Evolutionary conservation across 2,888 invertebrate species (phyloP), one percentile per base, ranked within the genome.

Genomic region (Meloe dianella): DNA sequence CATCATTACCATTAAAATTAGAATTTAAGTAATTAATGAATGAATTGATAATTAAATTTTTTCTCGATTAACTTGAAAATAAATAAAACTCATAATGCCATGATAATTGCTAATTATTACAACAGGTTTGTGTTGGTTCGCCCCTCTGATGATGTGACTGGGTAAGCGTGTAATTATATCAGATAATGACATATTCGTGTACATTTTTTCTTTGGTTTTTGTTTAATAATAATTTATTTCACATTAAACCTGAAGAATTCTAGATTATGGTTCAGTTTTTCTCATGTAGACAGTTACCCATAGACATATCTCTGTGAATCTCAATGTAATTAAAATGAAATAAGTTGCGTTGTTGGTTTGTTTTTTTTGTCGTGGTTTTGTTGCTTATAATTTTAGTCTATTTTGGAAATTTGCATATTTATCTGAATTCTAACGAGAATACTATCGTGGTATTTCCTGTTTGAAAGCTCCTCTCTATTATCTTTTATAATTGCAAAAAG

Each of bases 1-100:
- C 93, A 0, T 89, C 76, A 74, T 74, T 82, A 63, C 81, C 82
- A 17, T 69, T 82, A 61, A 80, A 78, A 62, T 67, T 80, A 61
- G 74, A 74, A 69, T 71, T 73, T 63, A 47, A 68, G 64, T 51
- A 66, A 65, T n/a, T 57, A 4, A 41, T 20, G n/a, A n/a, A n/a
- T n/a, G n/a, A n/a, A n/a, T n/a, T n/a, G n/a, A n/a, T n/a, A n/a
- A n/a, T n/a, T n/a, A n/a, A n/a, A n/a, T n/a, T 24, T 67, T 60
- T 61, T 27, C 47, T 61, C 61, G 47, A 54, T 60, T 66, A 63
- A 60, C 57, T 32, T 32, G 10, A 56, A 14, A 38, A 47, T 24
- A 47, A 32, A 32, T 32, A 41, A 57, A 63, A 30, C 22, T 51
- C 22, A 22, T 38, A n/a, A n/a, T 27, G 59, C 35, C 30, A 57